Evolutionary conservation across 2,888 invertebrate genomes (phyloP).

Genomic region (Aphidius colemani): DNA sequence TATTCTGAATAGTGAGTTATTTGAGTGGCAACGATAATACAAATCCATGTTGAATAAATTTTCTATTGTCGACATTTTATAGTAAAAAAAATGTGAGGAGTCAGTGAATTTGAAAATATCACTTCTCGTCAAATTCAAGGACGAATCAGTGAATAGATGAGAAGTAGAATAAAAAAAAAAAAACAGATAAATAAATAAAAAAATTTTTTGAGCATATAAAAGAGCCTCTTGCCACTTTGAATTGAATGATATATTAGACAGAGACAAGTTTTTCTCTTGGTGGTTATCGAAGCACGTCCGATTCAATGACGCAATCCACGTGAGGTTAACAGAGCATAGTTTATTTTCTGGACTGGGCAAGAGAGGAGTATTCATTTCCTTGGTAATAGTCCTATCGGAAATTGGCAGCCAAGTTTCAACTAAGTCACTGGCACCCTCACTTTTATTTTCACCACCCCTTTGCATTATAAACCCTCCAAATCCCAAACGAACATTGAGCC

Average conservation of each 20-base stretch:
- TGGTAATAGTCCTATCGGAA: slow-evolving; percentile 14
- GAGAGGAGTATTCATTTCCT: slow-evolving; percentile 18
- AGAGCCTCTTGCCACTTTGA: no score
- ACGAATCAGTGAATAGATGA: slow-evolving; percentile 6
- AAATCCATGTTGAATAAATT: no score
- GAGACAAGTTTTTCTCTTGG: not conserved
- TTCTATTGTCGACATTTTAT: no score
- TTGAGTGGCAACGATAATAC: no score
- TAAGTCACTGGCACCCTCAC: slow-evolving; percentile 5
- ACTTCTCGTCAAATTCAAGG: no score
- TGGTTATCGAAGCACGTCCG: slow-evolving; percentile 21
- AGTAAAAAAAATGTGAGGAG: no score
- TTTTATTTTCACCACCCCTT: not conserved
- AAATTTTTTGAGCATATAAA: no score
- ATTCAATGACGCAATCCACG: slow-evolving; percentile 22
- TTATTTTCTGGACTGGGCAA: not conserved
- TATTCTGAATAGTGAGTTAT: no score
- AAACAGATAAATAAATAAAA: no score
- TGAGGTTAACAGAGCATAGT: slow-evolving; percentile 1
- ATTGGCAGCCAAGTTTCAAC: slow-evolving; percentile 8
- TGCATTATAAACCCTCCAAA: not conserved
- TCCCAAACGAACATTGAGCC: no score
- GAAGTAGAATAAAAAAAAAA: no score
- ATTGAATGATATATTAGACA: not conserved
- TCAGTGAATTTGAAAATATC: no score